Evolutionary conservation across 2,888 invertebrate genomes (phyloP).

Genomic region (Meganola albula): DNA sequence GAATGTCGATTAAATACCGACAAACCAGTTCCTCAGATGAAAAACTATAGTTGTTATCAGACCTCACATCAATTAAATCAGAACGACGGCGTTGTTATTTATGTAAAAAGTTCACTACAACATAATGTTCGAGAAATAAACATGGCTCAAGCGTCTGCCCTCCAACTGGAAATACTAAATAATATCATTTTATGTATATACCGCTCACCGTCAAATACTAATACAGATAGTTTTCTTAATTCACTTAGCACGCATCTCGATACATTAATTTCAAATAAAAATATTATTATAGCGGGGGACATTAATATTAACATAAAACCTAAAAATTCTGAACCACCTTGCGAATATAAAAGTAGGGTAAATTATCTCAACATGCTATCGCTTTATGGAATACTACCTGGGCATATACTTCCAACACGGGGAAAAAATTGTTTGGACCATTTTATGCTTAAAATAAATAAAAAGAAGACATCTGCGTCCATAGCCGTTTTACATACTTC

Average conservation of each 20-base stretch:
- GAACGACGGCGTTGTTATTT: conserved; percentile 1
- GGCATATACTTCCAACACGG: neutral
- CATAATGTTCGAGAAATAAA: neutral
- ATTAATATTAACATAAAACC: neutral
- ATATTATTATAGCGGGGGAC: neutral
- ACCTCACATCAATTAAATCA: neutral
- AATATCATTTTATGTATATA: neutral
- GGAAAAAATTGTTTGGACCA: neutral
- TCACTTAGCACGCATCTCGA: neutral
- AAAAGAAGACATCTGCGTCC: neutral
- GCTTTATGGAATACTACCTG: neutral
- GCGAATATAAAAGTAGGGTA: neutral
- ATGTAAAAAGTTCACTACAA: neutral
- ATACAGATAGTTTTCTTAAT: neutral
- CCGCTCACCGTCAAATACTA: neutral
- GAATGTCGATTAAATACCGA: neutral
- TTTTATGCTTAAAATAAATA: neutral
- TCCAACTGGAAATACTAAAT: neutral
- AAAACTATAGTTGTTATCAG: neutral
- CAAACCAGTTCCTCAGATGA: neutral
- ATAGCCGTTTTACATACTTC: neutral
- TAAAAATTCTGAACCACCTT: neutral
- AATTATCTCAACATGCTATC: neutral
- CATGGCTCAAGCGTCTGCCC: neutral
- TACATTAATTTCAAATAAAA: neutral